Conservation (phyloP, 1,140 invertebrate species). For the Pectinophora gossypiella region DNA sequence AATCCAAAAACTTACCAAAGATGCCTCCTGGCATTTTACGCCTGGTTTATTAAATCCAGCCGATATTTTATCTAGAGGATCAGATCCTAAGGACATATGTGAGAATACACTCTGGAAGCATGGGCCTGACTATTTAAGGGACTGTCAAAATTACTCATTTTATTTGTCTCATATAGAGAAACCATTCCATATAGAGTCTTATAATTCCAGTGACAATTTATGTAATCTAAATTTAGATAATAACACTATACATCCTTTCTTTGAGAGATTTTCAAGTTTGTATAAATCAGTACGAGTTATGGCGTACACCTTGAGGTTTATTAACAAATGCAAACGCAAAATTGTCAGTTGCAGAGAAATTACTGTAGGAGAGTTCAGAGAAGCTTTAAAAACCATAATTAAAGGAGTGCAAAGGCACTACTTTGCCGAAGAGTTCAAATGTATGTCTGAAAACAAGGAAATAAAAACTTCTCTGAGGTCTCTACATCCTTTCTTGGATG, state of each 20-base stretch:
- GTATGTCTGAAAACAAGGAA: background rate
- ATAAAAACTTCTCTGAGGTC: slow-evolving; percentile 2
- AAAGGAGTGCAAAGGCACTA: background rate
- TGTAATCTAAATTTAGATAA: background rate
- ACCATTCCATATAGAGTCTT: background rate
- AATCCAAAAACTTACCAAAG: slow-evolving; percentile 6
- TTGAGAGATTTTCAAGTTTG: slow-evolving; percentile 4
- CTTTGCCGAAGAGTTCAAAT: slow-evolving; percentile 8
- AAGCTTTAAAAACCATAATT: background rate
- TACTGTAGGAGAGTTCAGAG: background rate
- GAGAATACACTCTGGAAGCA: background rate
- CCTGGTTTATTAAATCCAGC: slow-evolving; percentile 5
- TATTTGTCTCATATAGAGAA: background rate
- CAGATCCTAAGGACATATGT: background rate
- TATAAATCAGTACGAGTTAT: background rate
- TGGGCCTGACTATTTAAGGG: background rate
- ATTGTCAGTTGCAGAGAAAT: background rate
- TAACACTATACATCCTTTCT: background rate
- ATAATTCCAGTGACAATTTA: background rate
- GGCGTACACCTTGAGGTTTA: slow-evolving; percentile 4
- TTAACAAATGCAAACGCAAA: slow-evolving; percentile 5
- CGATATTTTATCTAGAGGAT: slow-evolving; percentile 11
- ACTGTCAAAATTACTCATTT: background rate
- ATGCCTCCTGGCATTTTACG: background rate
- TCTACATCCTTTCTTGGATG: slow-evolving; percentile 10